Evolutionary conservation across 1,140 invertebrate species (phyloP), one percentile per base, ranked within the genome.

Genomic region (Thalassaphorura encarpata): DNA sequence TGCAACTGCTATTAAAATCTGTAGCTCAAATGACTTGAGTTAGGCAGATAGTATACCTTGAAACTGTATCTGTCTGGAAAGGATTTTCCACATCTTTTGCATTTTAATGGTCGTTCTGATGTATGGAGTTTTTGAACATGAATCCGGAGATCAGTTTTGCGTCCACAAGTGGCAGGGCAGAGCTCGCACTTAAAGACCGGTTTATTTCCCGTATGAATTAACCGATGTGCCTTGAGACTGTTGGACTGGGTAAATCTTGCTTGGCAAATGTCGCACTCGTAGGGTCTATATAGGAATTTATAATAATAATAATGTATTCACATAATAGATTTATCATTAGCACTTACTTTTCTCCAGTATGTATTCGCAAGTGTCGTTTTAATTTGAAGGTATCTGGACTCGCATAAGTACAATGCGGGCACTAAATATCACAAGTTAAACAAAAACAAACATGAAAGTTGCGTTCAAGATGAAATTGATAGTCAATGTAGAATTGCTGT

Each of bases 341-440:
- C 13, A 36, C 33, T n/a, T n/a, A n/a, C n/a, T n/a, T n/a, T n/a
- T 36, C 79, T 1, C 79, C 76, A 0, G 80, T 81, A 61, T 81
- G 80, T 50, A 79, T 80, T 29, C 80, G 63, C 29, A 81, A 64
- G 69, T 81, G 80, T 18, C 80, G 66, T 67, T 81, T 81, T 18
- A 98, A 73, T 73, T 97, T 97, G 71, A 97, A 97, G 15, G 93
- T 96, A 72, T 98, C 94, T 4, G 93, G 93, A 68, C 89, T 95
- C 18, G 94, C 93, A 69, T 98, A 98, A 2, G 89, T 94, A 75
- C 94, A 98, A 73, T 97, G 89, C 0, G 88, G 87, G 71, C 94
- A 98, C 81, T 89, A 47, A 57, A n/a, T n/a, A n/a, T n/a, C n/a
- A n/a, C n/a, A n/a, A 60, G 62, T 1, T 15, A 55, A 42, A 39